phyloP scores from a whole-genome alignment of 2,797 vertebrate species.

The Eupleurogrammus muticus region DNA sequence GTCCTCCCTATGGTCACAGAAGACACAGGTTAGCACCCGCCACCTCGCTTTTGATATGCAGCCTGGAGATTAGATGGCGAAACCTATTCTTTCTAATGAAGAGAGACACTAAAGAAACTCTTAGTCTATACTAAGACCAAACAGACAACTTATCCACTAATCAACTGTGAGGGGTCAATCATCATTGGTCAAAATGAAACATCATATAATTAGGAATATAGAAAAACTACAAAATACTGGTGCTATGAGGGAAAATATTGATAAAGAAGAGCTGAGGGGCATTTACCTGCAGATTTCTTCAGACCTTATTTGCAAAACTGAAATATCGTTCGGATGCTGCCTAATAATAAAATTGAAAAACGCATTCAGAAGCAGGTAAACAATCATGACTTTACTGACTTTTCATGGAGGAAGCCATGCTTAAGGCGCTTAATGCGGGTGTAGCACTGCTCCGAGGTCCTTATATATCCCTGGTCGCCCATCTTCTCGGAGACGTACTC shows the following conservation, averaged over 20 bases:
- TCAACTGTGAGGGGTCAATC: no score
- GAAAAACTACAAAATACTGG: neutral
- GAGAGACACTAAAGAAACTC: neutral
- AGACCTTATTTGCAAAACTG: neutral
- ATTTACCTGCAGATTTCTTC: no score
- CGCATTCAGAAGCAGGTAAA: neutral
- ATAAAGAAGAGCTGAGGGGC: no score
- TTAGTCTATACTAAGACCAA: no score
- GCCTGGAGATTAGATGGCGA: neutral
- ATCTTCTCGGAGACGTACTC: constrained; percentile 81
- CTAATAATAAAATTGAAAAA: neutral
- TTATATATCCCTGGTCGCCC: constrained; percentile 65
- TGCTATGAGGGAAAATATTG: neutral
- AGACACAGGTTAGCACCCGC: neutral
- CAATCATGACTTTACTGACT: constrained; percentile 57
- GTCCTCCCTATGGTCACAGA: constrained; percentile 62
- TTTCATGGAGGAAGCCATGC: constrained; percentile 79
- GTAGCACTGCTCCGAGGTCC: constrained; percentile 83
- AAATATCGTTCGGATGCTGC: neutral
- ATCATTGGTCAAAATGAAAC: neutral
- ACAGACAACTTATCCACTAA: no score
- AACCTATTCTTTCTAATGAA: neutral
- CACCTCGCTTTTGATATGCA: neutral
- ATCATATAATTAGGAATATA: neutral
- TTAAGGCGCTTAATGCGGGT: constrained; percentile 83